Base-by-base conservation (phyloP, 2,797 vertebrate species). In the Allobates femoralis region DNA sequence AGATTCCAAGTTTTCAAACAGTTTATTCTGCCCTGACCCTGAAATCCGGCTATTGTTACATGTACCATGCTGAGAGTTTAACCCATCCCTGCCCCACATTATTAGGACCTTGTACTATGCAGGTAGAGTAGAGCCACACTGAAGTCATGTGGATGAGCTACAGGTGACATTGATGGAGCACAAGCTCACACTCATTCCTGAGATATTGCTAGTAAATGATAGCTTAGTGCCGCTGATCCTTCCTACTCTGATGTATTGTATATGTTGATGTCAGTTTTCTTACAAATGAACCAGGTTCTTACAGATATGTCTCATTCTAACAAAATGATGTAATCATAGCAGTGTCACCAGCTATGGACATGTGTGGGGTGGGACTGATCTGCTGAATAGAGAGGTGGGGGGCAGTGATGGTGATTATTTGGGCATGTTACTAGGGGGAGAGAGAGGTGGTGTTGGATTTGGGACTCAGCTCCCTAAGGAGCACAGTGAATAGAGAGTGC, bases 391-490 rank as follows among this genome's bases (percentile, higher is more conserved):
- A 67, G 51, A 26, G 85, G 85, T 67, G 79, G 76, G 80, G 86
- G 86, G 62, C 79, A 51, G 55, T 80, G 81, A 84, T 84, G 83
- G 75, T 75, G 73, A 84, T 84, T 53, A 79, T 80, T 80, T 84
- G 81, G 86, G 81, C 26, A 83, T 64, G 81, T 51, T 79, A 73
- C 62, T 32, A 41, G 90, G 93, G 91, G 92, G 91, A 89, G 92
- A 89, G 91, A 89, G 92, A 89, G 60, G 91, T 78, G 91, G 91
- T 89, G 91, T 91, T 90, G 90, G 89, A 90, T 84, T 93, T 90
- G 91, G 91, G 94, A 89, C 90, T 87, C 89, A 82, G 91, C 93
- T 97, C 97, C 97, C 96, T 89, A 91, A 96, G 96, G 97, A 97
- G 95, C 87, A 37, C 90, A 90, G 91, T 94, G 94, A 95, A 93